Percentiles rank a stretch among this genome's conserved stretches.
These are phyloP conservation scores for Xylota sylvarum DNA, from an alignment of 2,888 invertebrate species.

Conservation along the genomic window DNA sequence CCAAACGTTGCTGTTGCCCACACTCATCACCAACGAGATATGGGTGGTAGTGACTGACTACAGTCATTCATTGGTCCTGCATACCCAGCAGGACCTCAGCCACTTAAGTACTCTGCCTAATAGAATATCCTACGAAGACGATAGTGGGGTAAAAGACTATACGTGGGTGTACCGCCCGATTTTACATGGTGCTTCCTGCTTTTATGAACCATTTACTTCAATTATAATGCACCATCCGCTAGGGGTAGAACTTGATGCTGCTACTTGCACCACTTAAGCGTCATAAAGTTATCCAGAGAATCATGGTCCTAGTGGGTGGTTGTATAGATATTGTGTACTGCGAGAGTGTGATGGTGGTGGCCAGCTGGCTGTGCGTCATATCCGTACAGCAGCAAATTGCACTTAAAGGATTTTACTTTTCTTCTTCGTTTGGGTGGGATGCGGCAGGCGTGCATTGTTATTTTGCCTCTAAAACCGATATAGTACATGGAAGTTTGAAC, in stretches of 20 bases:
- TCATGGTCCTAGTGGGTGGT: slow-evolving; percentile 20
- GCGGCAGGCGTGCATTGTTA: slow-evolving; percentile 20
- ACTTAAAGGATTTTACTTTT: slow-evolving; percentile 67
- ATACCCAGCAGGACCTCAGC: slow-evolving; percentile 56
- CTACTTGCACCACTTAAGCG: slow-evolving; percentile 75
- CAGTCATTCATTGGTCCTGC: slow-evolving; percentile 55
- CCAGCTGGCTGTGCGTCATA: slow-evolving; percentile 70
- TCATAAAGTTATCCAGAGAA: slow-evolving; percentile 71
- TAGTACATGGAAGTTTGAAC: slow-evolving; percentile 36
- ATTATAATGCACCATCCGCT: slow-evolving; percentile 77
- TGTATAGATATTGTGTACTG: slow-evolving; percentile 19
- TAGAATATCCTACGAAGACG: slow-evolving; percentile 69
- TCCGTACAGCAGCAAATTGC: slow-evolving; percentile 69
- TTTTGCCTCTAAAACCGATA: slow-evolving; percentile 16
- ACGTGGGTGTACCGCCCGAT: slow-evolving; percentile 46
- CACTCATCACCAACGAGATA: slow-evolving; percentile 32
- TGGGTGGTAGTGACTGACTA: slow-evolving; percentile 31
- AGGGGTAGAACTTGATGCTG: slow-evolving; percentile 66
- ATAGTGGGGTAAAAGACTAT: slow-evolving; percentile 27
- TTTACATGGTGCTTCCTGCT: slow-evolving; percentile 70
- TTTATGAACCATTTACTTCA: slow-evolving; percentile 77
- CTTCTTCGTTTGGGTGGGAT: slow-evolving; percentile 27
- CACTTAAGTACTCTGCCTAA: slow-evolving; percentile 71
- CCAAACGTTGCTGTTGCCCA: slow-evolving; percentile 14
- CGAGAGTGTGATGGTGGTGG: slow-evolving; percentile 21